Evolutionary conservation across 2,113 vertebrate genomes (phyloP).

Genomic region (Tachuris rubrigastra): DNA sequence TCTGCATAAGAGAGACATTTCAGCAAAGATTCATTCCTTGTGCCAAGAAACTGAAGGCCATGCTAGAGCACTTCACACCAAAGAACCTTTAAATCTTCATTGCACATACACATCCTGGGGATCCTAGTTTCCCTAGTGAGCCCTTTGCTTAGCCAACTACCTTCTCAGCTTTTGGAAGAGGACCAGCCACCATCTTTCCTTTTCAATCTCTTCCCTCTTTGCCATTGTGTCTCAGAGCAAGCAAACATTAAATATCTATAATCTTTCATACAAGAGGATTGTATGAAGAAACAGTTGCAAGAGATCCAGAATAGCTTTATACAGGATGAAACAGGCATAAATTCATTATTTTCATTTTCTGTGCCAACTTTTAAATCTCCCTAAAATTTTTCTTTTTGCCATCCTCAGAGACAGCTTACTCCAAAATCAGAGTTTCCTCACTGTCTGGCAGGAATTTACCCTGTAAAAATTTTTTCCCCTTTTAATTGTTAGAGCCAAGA

Average conservation of each 20-base stretch:
- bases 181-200: background rate
- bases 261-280: background rate
- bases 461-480: background rate
- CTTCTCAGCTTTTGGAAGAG: background rate
- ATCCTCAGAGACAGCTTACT: background rate
- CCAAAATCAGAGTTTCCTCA: background rate
- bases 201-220: background rate
- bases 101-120: background rate
- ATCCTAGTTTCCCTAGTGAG: background rate
- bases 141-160: background rate
- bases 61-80: background rate
- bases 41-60: background rate
- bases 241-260: background rate
- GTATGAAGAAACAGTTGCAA: background rate
- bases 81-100: background rate
- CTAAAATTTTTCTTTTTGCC: background rate
- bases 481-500: background rate
- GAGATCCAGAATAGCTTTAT: background rate
- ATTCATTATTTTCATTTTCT: background rate
- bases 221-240: background rate
- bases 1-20: background rate
- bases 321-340: background rate
- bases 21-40: background rate
- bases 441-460: background rate
- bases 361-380: background rate